Conservation (phyloP, 1,140 invertebrate genomes). For the Drosophila punjabiensis region DNA sequence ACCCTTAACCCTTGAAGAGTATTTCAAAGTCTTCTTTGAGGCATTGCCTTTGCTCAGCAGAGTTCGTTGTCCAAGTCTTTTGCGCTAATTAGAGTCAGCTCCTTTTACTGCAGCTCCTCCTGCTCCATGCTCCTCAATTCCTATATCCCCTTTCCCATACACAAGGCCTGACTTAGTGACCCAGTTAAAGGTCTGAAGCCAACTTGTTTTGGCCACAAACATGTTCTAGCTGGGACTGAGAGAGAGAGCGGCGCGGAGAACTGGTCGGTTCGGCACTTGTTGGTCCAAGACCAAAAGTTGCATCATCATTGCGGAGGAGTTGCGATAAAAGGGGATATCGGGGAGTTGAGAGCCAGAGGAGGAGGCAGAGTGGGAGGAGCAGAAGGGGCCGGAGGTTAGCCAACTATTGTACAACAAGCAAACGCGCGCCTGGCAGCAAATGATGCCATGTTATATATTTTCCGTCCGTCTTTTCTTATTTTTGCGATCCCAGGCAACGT, state of each 20-base stretch:
- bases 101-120: constrained; percentile 1
- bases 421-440: constrained; percentile 81
- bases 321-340: constrained; percentile 20
- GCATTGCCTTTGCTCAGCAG: not conserved
- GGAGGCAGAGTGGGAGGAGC: not conserved
- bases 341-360: not conserved
- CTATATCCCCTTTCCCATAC: not conserved
- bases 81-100: constrained; percentile 54
- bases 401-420: constrained; percentile 79
- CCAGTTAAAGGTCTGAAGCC: constrained; percentile 75
- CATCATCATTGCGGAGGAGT: constrained; percentile 67
- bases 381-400: constrained; percentile 31
- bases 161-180: constrained; percentile 67
- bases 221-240: constrained; percentile 60
- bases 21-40: not conserved
- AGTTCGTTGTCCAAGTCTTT: constrained; percentile 67
- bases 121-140: not conserved
- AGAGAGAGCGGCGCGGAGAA: constrained; percentile 27
- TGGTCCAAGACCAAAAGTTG: constrained; percentile 57
- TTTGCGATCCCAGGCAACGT: constrained; percentile 31
- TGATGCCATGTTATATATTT: constrained; percentile 83
- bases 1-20: not conserved
- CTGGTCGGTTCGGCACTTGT: constrained; percentile 58
- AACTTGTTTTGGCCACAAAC: constrained; percentile 74
- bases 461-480: constrained; percentile 37